Base-by-base conservation (phyloP, 2,797 vertebrate genomes). In the Chelmon rostratus region DNA sequence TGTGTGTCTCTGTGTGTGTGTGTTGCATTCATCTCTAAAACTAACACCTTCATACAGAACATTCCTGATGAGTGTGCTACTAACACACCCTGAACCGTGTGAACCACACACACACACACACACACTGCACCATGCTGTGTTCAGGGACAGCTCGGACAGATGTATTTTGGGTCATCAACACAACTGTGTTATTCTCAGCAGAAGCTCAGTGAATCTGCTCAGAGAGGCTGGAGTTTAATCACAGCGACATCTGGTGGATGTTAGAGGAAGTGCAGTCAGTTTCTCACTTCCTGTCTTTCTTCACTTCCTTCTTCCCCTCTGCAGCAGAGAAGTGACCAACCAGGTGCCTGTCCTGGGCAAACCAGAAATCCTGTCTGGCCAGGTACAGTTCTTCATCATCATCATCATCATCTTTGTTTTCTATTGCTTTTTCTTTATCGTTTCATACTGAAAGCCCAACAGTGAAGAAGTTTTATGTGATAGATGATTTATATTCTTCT, bases 321-420 rank as follows among this genome's bases (percentile, higher is more conserved):
- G 28, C 71, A 91, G 89, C 84, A 90, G 35, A 15, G n/a, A 8
- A 88, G 89, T 0, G 88, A 64, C 63, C 82, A 79, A 38, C 3
- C 64, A 62, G 76, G 21, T 37, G 86, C 15, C 0, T 82, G 74
- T 76, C 66, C 75, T 0, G 69, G 61, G 44, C 73, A 67, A 50
- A 42, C 49, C 47, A 35, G 33, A 62, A 57, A 54, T 4, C 62
- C 79, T 9, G 1, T 15, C 0, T 86, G 76, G 85, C 78, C 81
- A 75, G 74, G 86, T 90, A 85, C 1, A 9, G 8, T 54, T 13
- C 61, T 5, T 16, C 68, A 47, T 44, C 42, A 4, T 19, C 66
- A 52, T 13, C 10, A 5, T 28, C 40, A 16, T 40, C 28, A 49
- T 40, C 42, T 28, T 58, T 31, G 4, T 21, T 6, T 6, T 35